Percentiles rank a stretch among this genome's conserved stretches.
Evolutionary conservation across 1,140 invertebrate species (phyloP).

Genomic region (Vanessa atalanta): DNA sequence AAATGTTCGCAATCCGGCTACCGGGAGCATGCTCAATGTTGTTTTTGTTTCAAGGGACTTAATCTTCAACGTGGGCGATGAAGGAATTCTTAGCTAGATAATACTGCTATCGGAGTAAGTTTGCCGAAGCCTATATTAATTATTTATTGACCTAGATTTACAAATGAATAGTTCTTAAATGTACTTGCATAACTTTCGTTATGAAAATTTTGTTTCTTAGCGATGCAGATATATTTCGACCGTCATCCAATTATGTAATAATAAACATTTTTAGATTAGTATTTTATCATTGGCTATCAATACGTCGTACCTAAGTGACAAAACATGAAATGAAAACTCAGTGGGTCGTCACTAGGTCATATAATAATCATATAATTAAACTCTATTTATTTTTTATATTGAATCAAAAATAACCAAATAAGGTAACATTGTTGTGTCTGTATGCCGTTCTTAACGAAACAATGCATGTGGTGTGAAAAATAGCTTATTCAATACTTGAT

Average conservation of each 20-base stretch:
- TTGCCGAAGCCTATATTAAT: neutral
- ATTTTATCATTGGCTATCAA: too few species aligned
- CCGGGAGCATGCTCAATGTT: conserved; percentile 17
- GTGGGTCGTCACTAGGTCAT: too few species aligned
- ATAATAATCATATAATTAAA: neutral
- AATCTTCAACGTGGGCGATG: conserved; percentile 2
- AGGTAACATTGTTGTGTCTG: conserved; percentile 3
- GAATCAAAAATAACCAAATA: neutral
- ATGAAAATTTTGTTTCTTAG: neutral
- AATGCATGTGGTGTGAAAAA: conserved; percentile 52
- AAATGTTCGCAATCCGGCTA: conserved; percentile 36
- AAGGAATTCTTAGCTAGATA: neutral
- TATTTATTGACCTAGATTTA: neutral
- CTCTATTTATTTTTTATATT: neutral
- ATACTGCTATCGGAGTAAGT: neutral
- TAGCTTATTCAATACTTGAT: conserved; percentile 73
- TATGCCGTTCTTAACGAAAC: conserved; percentile 33
- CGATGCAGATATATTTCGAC: too few species aligned
- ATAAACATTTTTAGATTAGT: too few species aligned
- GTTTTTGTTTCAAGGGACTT: conserved; percentile 29
- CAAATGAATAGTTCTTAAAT: neutral
- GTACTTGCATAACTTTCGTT: neutral
- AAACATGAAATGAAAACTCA: too few species aligned
- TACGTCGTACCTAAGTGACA: too few species aligned
- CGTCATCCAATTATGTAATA: too few species aligned